Percentiles rank a stretch among this genome's conserved stretches.
Conservation (phyloP, 2,113 vertebrate genomes). For the Actenoides lindsayi region DNA sequence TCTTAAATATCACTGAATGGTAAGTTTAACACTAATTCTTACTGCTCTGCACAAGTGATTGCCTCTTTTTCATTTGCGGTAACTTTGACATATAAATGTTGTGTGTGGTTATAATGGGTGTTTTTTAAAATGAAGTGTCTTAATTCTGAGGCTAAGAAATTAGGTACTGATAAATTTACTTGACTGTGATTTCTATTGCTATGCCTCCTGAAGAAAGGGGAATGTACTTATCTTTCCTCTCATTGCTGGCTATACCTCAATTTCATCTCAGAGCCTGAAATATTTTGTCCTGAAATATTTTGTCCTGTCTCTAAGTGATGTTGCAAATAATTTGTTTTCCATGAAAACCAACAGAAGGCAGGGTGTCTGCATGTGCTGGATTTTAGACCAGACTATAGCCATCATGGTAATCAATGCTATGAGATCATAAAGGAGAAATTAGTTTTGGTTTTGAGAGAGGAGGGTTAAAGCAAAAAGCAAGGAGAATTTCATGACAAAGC, state of each 20-base stretch:
- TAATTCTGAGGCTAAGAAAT: background rate
- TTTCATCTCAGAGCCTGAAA: background rate
- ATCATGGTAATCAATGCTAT: accelerated
- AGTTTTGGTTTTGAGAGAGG: background rate
- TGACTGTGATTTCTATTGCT: background rate
- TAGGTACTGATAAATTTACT: background rate
- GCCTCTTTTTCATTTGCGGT: background rate
- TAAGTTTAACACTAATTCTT: background rate
- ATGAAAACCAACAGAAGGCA: background rate
- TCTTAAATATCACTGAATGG: background rate
- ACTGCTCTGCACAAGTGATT: background rate
- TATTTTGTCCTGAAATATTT: background rate
- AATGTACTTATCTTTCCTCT: background rate
- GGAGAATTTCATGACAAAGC: background rate
- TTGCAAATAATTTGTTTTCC: background rate
- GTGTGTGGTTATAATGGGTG: background rate
- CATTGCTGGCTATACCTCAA: background rate
- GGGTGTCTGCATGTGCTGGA: background rate
- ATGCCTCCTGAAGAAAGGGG: background rate
- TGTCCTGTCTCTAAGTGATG: background rate
- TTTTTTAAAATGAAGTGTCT: background rate
- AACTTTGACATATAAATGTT: background rate
- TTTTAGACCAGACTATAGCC: background rate
- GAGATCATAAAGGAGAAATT: background rate
- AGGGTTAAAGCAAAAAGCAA: background rate